phyloP scores from a whole-genome alignment of 1,140 invertebrate genomes.

The Achatina immaculata region DNA sequence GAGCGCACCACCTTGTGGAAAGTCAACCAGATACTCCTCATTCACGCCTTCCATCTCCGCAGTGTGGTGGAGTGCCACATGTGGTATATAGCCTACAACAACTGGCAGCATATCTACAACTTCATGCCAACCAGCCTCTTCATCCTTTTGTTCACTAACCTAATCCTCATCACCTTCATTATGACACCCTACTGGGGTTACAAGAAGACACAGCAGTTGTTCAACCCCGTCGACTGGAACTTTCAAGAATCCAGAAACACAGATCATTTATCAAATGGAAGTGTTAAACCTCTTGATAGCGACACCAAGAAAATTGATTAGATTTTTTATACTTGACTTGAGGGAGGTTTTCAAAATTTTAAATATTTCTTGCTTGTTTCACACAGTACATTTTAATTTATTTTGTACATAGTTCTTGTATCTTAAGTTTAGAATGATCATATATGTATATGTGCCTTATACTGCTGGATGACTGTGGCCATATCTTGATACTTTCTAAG shows the following conservation, averaged over 20 bases:
- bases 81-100: conserved; percentile 59
- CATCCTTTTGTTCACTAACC: conserved; percentile 54
- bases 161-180: conserved; percentile 57
- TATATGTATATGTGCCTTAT: too few species aligned
- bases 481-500: too few species aligned
- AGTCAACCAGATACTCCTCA: conserved; percentile 64
- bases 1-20: conserved; percentile 60
- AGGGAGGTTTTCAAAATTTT: too few species aligned
- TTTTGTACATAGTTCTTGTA: too few species aligned
- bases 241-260: conserved; percentile 48
- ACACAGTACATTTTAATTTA: too few species aligned
- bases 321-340: too few species aligned
- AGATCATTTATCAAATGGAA: conserved; percentile 8
- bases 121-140: conserved; percentile 58
- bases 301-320: background rate
- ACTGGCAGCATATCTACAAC: conserved; percentile 56
- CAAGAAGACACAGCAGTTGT: conserved; percentile 66
- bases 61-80: conserved; percentile 61
- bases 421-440: too few species aligned
- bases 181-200: conserved; percentile 70
- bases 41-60: conserved; percentile 66
- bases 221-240: conserved; percentile 66
- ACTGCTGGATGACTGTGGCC: too few species aligned
- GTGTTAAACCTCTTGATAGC: background rate
- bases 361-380: too few species aligned